Evolutionary conservation across 2,113 vertebrate genomes (phyloP), one percentile per base, ranked within the genome.

Genomic region (Sciurus niger): DNA sequence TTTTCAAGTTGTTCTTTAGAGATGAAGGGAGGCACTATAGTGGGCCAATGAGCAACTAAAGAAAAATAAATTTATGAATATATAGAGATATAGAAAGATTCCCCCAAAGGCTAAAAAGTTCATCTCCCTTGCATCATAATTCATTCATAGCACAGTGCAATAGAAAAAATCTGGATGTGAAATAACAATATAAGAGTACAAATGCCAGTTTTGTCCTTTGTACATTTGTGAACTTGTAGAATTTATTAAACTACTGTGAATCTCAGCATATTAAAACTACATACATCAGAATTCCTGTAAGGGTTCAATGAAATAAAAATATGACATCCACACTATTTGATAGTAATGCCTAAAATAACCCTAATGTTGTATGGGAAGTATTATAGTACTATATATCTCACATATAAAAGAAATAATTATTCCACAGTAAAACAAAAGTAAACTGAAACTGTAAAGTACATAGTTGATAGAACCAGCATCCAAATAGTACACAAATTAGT

Each of bases 21-120:
- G 77, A 84, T 76, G 2, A 5, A 14, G n/a, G 8, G 11, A 65
- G 5, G 0, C 40, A 3, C 55, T 78, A 8, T 65, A 46, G 8
- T n/a, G 11, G 32, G 4, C 34, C 34, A 88, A 46, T 58, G n/a
- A 68, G 16, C 17, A 84, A 78, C 11, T 24, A 91, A 93, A 92
- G 53, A 63, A 93, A 93, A 91, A 76, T 68, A 89, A 84, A 43
- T 51, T 40, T 18, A 22, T 83, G 30, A 68, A 48, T 94, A 48
- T 67, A 40, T 18, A 87, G 24, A 63, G 34, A 90, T 40, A 17
- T 74, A 65, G 16, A 53, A 40, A 84, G 37, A 8, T 22, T 63
- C 48, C 9, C 37, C n/a, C 28, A 30, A 65, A 77, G 89, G 6
- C 51, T 70, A 20, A 46, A 65, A 28, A 76, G 12, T 25, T 43